Percentiles rank a stretch among this genome's conserved stretches.
These are phyloP conservation scores for Danio jaintianensis DNA, from an alignment of 2,797 vertebrate species.

Conservation along the genomic window DNA sequence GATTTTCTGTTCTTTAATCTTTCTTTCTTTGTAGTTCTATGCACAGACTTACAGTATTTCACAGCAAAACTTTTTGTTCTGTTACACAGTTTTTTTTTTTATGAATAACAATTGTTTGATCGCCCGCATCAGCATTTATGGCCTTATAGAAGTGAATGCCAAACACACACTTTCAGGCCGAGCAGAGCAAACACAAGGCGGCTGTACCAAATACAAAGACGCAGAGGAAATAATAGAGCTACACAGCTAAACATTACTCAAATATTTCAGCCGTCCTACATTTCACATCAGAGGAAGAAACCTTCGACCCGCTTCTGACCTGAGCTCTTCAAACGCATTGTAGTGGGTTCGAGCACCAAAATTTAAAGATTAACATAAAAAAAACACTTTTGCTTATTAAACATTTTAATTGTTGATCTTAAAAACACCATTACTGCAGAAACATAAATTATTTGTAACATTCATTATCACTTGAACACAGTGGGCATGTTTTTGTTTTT, in stretches of 20 bases:
- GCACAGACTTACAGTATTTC: neutral
- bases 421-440: neutral
- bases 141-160: constrained; percentile 63
- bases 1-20: neutral
- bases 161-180: constrained; percentile 62
- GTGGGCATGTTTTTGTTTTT: neutral
- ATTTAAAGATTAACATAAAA: neutral
- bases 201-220: constrained; percentile 67
- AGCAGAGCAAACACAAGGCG: constrained; percentile 73
- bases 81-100: neutral
- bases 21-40: constrained; percentile 5
- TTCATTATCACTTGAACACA: neutral
- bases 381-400: neutral
- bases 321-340: neutral
- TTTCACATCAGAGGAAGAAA: constrained; percentile 60
- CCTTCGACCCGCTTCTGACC: constrained; percentile 53
- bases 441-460: no score
- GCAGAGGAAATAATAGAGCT: constrained; percentile 66
- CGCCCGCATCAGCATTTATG: constrained; percentile 32
- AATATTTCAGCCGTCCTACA: constrained; percentile 65
- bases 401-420: no score
- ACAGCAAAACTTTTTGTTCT: neutral
- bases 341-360: no score
- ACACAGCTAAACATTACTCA: constrained; percentile 68
- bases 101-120: constrained; percentile 22